Conservation (phyloP, 2,888 invertebrate genomes). For the Trissonchulus sp. region DNA sequence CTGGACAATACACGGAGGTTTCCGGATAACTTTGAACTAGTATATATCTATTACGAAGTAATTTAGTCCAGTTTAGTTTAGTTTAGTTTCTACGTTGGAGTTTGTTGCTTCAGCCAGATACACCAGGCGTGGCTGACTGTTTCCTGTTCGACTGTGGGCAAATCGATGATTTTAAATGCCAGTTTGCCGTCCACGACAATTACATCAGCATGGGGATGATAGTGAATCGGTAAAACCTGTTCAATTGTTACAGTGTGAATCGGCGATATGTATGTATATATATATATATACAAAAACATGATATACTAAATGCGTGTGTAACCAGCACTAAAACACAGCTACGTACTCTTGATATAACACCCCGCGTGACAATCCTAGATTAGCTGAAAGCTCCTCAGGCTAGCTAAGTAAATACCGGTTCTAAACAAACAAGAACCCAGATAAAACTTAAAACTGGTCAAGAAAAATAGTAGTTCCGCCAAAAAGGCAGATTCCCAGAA, state of each 20-base stretch:
- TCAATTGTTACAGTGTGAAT: neutral
- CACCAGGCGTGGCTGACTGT: constrained; percentile 27
- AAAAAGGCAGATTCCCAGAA: no score
- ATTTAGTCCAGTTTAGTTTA: neutral
- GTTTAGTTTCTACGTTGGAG: neutral
- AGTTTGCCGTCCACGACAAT: constrained; percentile 32
- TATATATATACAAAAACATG: neutral
- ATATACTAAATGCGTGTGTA: no score
- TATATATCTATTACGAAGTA: neutral
- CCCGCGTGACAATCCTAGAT: no score
- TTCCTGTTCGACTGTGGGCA: constrained; percentile 36
- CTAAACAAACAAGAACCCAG: no score
- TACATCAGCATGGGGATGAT: constrained; percentile 33
- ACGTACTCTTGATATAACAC: no score
- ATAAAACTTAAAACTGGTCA: no score
- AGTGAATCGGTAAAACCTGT: constrained; percentile 25
- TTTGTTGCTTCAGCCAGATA: neutral
- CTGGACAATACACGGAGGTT: no score
- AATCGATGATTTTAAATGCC: constrained; percentile 31
- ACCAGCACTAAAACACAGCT: no score
- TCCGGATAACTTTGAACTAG: neutral
- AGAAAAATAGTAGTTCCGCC: no score
- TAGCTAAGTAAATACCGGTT: no score
- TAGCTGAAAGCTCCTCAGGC: no score
- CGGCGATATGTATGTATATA: neutral